Base-by-base conservation (phyloP, 2,888 invertebrate species). In the Falcaria lacertinaria region DNA sequence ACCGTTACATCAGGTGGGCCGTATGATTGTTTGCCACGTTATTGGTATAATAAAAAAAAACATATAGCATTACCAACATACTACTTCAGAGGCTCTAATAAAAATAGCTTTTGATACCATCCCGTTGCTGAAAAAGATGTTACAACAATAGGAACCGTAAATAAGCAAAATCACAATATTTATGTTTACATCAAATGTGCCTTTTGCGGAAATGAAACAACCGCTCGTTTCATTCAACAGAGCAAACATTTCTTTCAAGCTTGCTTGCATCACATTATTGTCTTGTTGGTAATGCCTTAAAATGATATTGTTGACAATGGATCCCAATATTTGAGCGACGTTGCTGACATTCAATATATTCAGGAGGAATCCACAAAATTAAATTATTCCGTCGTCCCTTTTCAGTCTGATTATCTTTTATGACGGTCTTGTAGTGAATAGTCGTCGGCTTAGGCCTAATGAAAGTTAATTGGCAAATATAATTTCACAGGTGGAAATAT, bases 361-460 rank as follows among this genome's bases (percentile, higher is more conserved):
- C 49, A 47, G 45, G 44, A 41, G 43, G 43, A 52, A 60, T 64
- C 45, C 58, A 51, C 49, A 42, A 55, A 63, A 68, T 64, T 62
- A 60, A 68, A 66, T 66, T 64, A 64, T 60, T 62, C 42, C 44
- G 47, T 45, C 52, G 41, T 48, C 33, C 45, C 50, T 55, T 60
- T 56, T 48, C 56, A 51, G 50, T 52, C 13, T 47, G 46, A 54
- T 49, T 47, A 39, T 46, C 36, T 28, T 22, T 39, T 45, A n/a
- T 47, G 45, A 50, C 46, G 46, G 15, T 39, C 39, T 45, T 45
- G 44, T 47, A 44, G 36, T 41, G 16, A 43, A 22, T 7, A 22
- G 22, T 3, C 22, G 6, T 5, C 19, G 19, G 39, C 22, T 28
- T n/a, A 35, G 4, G 16, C 16, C 16, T 32, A 39, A 32, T 28